A percentile compares a stretch with the other conserved stretches of the same genome.
These are phyloP conservation scores for Labeo catla DNA, from an alignment of 2,113 vertebrate genomes.

Conservation along the genomic window DNA sequence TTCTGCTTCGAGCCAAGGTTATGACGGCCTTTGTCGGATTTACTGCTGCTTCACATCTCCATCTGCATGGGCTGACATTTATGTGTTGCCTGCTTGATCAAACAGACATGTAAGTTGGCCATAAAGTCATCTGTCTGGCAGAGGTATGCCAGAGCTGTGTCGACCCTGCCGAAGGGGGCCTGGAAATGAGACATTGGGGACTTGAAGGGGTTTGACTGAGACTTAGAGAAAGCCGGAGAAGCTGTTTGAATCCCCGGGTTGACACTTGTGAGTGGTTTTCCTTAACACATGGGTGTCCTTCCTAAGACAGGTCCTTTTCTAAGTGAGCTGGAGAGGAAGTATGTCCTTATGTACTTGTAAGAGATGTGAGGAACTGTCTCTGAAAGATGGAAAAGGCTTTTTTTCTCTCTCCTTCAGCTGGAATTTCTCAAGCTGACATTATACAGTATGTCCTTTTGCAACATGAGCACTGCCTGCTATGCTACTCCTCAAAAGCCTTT, in stretches of 20 bases:
- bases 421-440: neutral
- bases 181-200: neutral
- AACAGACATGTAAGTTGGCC: conserved; percentile 41
- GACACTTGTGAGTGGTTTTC: conserved; percentile 7
- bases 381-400: neutral
- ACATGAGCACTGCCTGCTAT: neutral
- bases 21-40: conserved; percentile 33
- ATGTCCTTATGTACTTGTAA: conserved; percentile 50
- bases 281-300: neutral
- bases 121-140: conserved; percentile 34
- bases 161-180: neutral
- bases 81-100: conserved; percentile 41
- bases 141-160: neutral
- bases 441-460: conserved; percentile 35
- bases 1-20: conserved; percentile 14
- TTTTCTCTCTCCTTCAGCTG: neutral
- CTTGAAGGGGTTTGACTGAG: neutral
- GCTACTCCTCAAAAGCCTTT: neutral
- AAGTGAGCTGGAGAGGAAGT: conserved; percentile 52
- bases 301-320: conserved; percentile 6
- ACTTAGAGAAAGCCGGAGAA: neutral
- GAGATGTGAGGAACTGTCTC: neutral
- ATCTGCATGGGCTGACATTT: conserved; percentile 37
- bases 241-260: conserved; percentile 2
- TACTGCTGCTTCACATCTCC: conserved; percentile 23